phyloP scores from a whole-genome alignment of 2,797 vertebrate species.

The Bradypodion ventrale region DNA sequence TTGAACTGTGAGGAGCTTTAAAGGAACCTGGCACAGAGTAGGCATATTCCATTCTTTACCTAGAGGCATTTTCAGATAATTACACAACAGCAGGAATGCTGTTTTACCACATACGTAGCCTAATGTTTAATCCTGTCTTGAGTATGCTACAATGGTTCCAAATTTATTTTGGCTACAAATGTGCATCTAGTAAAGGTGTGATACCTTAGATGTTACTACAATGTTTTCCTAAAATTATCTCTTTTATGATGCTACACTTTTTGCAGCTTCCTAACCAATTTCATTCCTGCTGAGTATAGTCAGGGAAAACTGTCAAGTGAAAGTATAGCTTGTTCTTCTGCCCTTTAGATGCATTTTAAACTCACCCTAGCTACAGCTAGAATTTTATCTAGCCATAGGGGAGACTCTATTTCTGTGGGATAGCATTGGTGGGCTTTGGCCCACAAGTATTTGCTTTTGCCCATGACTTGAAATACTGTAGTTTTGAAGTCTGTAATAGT shows the following conservation, averaged over 20 bases:
- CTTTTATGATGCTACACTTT: conserved; percentile 31
- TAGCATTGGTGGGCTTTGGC: neutral
- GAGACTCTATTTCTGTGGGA: neutral
- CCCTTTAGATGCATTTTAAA: conserved; percentile 41
- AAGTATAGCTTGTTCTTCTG: conserved; percentile 36
- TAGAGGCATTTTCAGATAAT: conserved; percentile 26
- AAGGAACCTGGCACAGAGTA: neutral
- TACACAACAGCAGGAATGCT: conserved; percentile 24
- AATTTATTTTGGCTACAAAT: conserved; percentile 31
- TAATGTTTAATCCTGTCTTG: conserved; percentile 29
- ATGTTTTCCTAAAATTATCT: conserved; percentile 41
- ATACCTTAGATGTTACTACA: conserved; percentile 25
- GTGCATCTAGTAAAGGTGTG: conserved; percentile 26
- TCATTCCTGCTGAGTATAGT: conserved; percentile 42
- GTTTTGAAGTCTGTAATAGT: neutral
- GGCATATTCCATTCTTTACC: conserved; percentile 11
- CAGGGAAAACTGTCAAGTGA: conserved; percentile 39
- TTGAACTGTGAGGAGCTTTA: neutral
- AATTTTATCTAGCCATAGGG: conserved; percentile 20
- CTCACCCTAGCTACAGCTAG: conserved; percentile 2
- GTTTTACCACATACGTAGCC: conserved; percentile 26
- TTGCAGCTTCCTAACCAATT: conserved; percentile 35
- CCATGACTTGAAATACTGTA: neutral
- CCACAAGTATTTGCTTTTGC: neutral
- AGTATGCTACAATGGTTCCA: conserved; percentile 27